Evolutionary conservation across 2,797 vertebrate genomes (phyloP), one percentile per base, ranked within the genome.

Genomic region (Peromyscus melanophrys): DNA sequence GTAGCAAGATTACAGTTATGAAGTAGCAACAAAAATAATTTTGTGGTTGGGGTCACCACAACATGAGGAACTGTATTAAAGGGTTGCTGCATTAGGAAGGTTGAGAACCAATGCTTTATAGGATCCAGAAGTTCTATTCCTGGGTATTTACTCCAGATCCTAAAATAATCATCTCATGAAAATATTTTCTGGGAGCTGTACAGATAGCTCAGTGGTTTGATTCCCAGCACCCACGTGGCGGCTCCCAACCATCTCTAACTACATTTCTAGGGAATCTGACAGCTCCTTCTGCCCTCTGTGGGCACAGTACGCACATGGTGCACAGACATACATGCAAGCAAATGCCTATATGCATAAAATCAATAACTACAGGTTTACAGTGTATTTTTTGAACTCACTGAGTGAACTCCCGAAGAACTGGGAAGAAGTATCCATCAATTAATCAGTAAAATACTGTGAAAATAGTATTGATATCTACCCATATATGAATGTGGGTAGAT

Each of bases 371-470:
- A 73, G 3, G 77, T 59, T 82, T 71, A 29, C 76, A 92, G 31
- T 17, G 73, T 59, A 75, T 84, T 67, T 67, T 83, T 61, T 93
- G n/a, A n/a, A 96, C 40, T 29, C 77, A 96, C 31, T 76, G 40
- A 88, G 10, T 89, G 89, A 90, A 92, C 61, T 89, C 95, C 8
- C n/a, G 21, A 77, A 87, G 34, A 90, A 97, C 34, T 87, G 21
- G 16, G 71, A 90, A 86, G 13, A 96, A 89, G 2, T 52, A 84
- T 87, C 61, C 7, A 89, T 77, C 12, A 57, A 84, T 63, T 34
- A 87, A 82, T 69, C 67, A 84, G 92, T 76, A 80, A 95, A 94
- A 89, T 75, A 94, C 25, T 82, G 14, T 96, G 88, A 82, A 23
- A 81, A 95, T 63, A 90, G 34, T 92, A 90, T 93, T 75, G 23